Evolutionary conservation across 2,113 vertebrate species (phyloP).

Genomic region (Cynoglossus semilaevis): DNA sequence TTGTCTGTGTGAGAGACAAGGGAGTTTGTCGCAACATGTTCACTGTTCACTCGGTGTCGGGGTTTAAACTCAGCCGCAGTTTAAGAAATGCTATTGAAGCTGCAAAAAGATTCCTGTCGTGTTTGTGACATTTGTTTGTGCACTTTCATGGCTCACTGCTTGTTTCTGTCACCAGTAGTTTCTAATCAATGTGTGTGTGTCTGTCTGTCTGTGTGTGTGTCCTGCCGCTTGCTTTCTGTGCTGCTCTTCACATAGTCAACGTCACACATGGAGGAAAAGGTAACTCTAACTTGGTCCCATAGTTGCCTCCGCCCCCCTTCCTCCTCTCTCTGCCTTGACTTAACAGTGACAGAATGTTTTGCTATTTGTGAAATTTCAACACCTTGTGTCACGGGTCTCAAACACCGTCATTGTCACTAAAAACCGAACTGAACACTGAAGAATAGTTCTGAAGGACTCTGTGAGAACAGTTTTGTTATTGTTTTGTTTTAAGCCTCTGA

Average conservation of each 20-base stretch:
- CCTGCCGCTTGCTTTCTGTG: constrained; percentile 83
- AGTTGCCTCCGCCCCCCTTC: constrained; percentile 2
- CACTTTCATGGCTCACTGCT: constrained; percentile 36
- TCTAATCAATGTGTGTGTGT: constrained; percentile 64
- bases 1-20: no score
- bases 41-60: not conserved
- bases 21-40: constrained; percentile 10
- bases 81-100: no score
- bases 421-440: no score
- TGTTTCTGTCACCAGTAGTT: constrained; percentile 45
- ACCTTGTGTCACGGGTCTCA: not conserved
- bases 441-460: no score
- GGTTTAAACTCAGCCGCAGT: constrained; percentile 2
- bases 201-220: constrained; percentile 75
- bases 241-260: constrained; percentile 85
- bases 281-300: constrained; percentile 76
- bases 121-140: not conserved
- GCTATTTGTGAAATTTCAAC: not conserved
- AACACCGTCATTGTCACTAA: no score
- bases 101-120: no score
- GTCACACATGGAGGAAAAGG: constrained; percentile 97
- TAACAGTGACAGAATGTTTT: constrained; percentile 4
- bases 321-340: constrained; percentile 32
- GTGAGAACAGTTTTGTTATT: no score
- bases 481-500: no score